phyloP scores from a whole-genome alignment of 1,140 invertebrate genomes.

The Trichoplusia ni region DNA sequence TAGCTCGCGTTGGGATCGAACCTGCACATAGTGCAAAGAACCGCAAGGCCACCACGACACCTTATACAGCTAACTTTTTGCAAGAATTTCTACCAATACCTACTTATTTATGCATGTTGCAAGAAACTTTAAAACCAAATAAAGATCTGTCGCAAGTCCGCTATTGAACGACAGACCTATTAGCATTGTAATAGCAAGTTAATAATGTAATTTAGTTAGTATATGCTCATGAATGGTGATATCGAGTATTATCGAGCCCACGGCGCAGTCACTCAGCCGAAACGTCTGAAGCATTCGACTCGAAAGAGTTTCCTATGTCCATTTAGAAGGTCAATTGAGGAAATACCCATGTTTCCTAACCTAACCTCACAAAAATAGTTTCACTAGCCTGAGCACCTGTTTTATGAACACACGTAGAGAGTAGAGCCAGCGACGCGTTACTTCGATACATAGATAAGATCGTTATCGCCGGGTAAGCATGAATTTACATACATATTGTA shows the following conservation, averaged over 20 bases:
- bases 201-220: background rate
- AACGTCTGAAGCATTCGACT: slow-evolving; percentile 39
- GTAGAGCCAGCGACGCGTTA: background rate
- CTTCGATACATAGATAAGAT: no score
- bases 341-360: slow-evolving; percentile 46
- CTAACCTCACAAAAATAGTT: slow-evolving; percentile 39
- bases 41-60: no score
- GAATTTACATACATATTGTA: no score
- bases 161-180: no score
- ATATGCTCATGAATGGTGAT: slow-evolving; percentile 6
- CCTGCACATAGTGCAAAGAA: no score
- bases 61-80: no score
- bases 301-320: slow-evolving; percentile 46
- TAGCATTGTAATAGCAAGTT: background rate
- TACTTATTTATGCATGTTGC: no score
- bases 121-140: no score
- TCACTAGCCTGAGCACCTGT: slow-evolving; percentile 20
- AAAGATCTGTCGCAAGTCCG: no score
- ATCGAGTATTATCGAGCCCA: slow-evolving; percentile 23
- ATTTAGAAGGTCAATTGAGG: slow-evolving; percentile 47
- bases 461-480: no score
- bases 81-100: no score
- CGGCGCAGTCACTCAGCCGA: slow-evolving; percentile 37
- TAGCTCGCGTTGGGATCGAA: no score
- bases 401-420: background rate